Conservation (phyloP, 2,888 invertebrate species). For the Plemyria rubiginata region DNA sequence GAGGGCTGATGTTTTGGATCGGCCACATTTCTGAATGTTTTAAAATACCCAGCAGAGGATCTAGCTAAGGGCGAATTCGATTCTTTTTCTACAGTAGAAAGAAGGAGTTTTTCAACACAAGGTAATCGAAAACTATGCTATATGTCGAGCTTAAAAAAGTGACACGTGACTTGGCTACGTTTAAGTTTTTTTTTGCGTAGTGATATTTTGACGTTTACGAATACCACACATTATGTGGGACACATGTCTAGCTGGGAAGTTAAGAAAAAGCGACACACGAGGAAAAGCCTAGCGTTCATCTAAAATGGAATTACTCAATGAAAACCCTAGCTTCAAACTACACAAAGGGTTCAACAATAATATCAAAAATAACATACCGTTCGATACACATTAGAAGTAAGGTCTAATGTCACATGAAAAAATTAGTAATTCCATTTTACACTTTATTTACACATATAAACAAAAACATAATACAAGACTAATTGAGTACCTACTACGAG, state of each 20-base stretch:
- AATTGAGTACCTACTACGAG: not conserved
- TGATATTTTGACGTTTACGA: too few species aligned
- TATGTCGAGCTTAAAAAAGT: too few species aligned
- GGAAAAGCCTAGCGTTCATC: slow-evolving; percentile 29
- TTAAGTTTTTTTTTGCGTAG: too few species aligned
- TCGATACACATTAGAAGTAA: slow-evolving; percentile 22
- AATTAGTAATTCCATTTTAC: slow-evolving; percentile 78
- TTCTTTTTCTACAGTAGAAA: too few species aligned
- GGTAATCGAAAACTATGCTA: too few species aligned
- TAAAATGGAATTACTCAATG: slow-evolving; percentile 75
- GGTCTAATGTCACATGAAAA: slow-evolving; percentile 37
- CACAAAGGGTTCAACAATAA: slow-evolving; percentile 56
- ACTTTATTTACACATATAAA: slow-evolving; percentile 13
- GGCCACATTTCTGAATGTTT: not conserved
- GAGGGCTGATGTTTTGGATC: too few species aligned
- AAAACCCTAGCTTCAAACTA: slow-evolving; percentile 42
- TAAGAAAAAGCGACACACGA: not conserved
- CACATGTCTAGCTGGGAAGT: not conserved
- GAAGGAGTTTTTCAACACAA: too few species aligned
- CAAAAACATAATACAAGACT: not conserved
- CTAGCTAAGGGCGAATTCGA: too few species aligned
- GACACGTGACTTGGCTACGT: too few species aligned
- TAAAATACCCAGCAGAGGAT: too few species aligned
- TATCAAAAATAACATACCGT: slow-evolving; percentile 53
- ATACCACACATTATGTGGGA: too few species aligned